These are phyloP conservation scores for Diplodus puntazzo DNA, from an alignment of 2,797 vertebrate genomes.

Conservation along the genomic window DNA sequence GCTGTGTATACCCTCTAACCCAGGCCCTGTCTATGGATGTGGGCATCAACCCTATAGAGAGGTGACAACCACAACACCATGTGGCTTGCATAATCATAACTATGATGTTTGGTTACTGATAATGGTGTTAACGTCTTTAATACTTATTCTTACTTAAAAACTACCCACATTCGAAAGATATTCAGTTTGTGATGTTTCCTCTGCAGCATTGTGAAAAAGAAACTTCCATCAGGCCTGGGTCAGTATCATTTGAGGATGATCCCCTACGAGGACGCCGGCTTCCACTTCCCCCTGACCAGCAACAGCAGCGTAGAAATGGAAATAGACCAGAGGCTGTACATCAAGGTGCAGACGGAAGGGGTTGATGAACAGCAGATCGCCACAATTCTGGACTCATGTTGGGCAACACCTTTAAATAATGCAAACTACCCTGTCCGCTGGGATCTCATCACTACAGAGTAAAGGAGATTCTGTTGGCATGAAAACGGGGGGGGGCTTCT, in stretches of 20 bases:
- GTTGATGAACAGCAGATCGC: constrained; percentile 66
- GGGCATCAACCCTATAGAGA: constrained; percentile 73
- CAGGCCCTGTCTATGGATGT: constrained; percentile 76
- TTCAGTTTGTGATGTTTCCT: background rate
- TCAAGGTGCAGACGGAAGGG: constrained; percentile 72
- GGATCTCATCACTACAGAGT: constrained; percentile 77
- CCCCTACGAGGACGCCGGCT: constrained; percentile 69
- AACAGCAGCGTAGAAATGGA: constrained; percentile 43
- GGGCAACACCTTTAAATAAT: constrained; percentile 77
- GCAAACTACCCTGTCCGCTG: constrained; percentile 51
- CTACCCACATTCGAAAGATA: too few relatives aligned
- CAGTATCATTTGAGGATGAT: constrained; percentile 69
- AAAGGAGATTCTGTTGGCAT: constrained; percentile 24
- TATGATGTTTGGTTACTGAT: too few relatives aligned
- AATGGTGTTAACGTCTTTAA: background rate
- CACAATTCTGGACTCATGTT: constrained; percentile 76
- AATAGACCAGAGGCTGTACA: constrained; percentile 71
- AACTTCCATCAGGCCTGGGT: constrained; percentile 67
- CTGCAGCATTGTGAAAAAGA: constrained; percentile 61
- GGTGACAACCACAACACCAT: constrained; percentile 34
- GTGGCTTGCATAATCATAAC: background rate
- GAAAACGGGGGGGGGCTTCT: too few relatives aligned
- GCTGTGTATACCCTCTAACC: constrained; percentile 74
- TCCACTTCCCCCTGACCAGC: constrained; percentile 47
- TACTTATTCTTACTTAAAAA: too few relatives aligned